These are phyloP conservation scores for Chaenocephalus aceratus DNA, from an alignment of 2,113 vertebrate species.

Conservation along the genomic window DNA sequence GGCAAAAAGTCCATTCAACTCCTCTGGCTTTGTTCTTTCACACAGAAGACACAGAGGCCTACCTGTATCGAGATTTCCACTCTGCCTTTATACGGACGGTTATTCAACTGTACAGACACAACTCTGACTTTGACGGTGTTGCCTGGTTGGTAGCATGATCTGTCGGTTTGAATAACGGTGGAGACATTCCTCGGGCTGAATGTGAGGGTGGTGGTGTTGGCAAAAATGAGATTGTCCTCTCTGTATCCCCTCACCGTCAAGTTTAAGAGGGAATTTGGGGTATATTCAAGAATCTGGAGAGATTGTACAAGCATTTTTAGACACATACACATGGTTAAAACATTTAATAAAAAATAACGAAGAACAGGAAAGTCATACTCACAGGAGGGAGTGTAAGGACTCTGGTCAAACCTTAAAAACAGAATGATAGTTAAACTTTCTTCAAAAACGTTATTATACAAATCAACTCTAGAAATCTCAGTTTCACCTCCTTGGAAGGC, in stretches of 20 bases:
- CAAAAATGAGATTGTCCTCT: conserved; percentile 78
- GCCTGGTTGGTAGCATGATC: conserved; percentile 82
- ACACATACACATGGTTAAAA: not conserved
- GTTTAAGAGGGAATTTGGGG: conserved; percentile 32
- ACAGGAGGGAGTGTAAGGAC: conserved; percentile 87
- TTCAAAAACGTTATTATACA: not conserved
- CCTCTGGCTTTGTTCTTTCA: conserved; percentile 2
- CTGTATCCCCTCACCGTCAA: conserved; percentile 81
- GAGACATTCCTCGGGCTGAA: conserved; percentile 80
- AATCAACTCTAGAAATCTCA: not conserved
- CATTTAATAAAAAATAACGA: too few relatives aligned
- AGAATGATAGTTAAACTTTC: conserved; percentile 18
- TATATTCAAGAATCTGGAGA: conserved; percentile 49
- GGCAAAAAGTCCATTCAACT: not conserved
- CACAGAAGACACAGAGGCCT: conserved; percentile 55
- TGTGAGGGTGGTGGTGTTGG: conserved; percentile 80
- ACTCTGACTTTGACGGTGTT: conserved; percentile 85
- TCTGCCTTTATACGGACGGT: conserved; percentile 82
- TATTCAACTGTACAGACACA: conserved; percentile 82
- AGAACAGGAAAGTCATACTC: conserved; percentile 75
- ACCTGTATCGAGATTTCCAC: conserved; percentile 85
- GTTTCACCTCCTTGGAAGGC: conserved; percentile 70
- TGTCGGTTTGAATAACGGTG: conserved; percentile 88
- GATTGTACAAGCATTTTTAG: not conserved
- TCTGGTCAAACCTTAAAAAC: conserved; percentile 82